Base-by-base conservation (phyloP, 2,888 invertebrate genomes). In the Ophonus ardosiacus region DNA sequence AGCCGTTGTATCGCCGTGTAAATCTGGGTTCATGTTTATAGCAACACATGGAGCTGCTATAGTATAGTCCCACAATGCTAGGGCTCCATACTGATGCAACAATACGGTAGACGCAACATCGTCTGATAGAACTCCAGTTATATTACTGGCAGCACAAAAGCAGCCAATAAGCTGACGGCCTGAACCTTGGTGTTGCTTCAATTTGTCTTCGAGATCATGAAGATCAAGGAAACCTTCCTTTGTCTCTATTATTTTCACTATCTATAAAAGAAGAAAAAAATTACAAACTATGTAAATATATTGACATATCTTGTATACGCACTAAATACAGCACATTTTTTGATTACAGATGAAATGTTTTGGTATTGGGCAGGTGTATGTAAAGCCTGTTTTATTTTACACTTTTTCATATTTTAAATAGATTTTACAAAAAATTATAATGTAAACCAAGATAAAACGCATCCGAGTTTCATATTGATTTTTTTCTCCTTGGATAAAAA, bases 61-160 rank as follows among this genome's bases (percentile, higher is more conserved):
- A 7, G 97, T 97, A 89, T 96, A 98, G 90, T 98, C 98, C 97
- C 98, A 98, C 89, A 98, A 95, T 3, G 97, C 94, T 87, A 96
- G 93, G 0, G 97, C 97, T 7, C 96, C 96, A 89, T 96, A 96
- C 89, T 94, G 96, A 89, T 98, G 97, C 13, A 98, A 92, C 4
- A 97, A 92, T 15, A 95, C 91, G 0, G 97, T 97, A 7, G 98
- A 95, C 0, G 95, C 95, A 1, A 97, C 94, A 88, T 97, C 97
- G 91, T 97, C 97, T 61, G 95, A 94, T 51, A 97, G 89, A n/a
- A 96, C 95, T 7, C 98, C 98, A 0, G 97, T 97, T n/a, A 97
- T 93, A 89, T 97, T 97, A 21, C 97, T 97, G 0, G 96, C 97
- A 0, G 96, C 97, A 24, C 96, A 94, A 91, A 98, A 97, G 90